Conservation (phyloP, 2,888 invertebrate genomes). For the Arrhopalites spinosus region DNA sequence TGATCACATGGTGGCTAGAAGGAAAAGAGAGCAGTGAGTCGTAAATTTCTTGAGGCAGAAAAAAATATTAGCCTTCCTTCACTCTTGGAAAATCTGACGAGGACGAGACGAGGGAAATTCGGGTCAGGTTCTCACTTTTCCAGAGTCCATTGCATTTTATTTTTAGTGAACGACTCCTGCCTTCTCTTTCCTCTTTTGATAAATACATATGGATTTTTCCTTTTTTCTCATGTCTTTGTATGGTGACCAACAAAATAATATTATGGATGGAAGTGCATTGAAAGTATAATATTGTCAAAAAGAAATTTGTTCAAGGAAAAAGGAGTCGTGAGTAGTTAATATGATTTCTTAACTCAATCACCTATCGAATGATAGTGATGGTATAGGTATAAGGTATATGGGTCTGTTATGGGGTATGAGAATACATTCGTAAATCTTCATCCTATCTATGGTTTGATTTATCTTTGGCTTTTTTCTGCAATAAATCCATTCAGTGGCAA, state of each 20-base stretch:
- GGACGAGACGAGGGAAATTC: constrained; percentile 14
- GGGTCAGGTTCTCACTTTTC: constrained; percentile 15
- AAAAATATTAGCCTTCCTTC: constrained; percentile 13
- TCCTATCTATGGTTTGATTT: constrained; percentile 8
- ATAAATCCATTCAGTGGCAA: constrained; percentile 1
- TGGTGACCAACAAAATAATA: too few species aligned
- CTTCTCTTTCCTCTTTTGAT: too few species aligned
- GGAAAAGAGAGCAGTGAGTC: constrained; percentile 17
- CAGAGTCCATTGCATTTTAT: not conserved
- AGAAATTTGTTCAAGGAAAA: too few species aligned
- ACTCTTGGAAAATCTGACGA: constrained; percentile 13
- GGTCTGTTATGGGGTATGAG: too few species aligned
- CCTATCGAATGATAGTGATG: not conserved
- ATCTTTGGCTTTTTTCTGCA: not conserved
- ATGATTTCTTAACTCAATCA: not conserved
- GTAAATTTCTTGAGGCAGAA: constrained; percentile 22
- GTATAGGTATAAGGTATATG: too few species aligned
- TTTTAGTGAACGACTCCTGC: not conserved
- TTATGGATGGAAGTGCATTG: too few species aligned
- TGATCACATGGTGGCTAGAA: not conserved
- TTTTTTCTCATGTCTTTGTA: not conserved
- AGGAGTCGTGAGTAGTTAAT: constrained; percentile 1
- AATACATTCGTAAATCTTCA: not conserved
- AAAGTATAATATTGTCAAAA: too few species aligned
- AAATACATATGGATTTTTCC: not conserved